Percentiles rank a stretch among this genome's conserved stretches.
phyloP scores from a whole-genome alignment of 2,888 invertebrate genomes.

The Eupelmus urozonus region DNA sequence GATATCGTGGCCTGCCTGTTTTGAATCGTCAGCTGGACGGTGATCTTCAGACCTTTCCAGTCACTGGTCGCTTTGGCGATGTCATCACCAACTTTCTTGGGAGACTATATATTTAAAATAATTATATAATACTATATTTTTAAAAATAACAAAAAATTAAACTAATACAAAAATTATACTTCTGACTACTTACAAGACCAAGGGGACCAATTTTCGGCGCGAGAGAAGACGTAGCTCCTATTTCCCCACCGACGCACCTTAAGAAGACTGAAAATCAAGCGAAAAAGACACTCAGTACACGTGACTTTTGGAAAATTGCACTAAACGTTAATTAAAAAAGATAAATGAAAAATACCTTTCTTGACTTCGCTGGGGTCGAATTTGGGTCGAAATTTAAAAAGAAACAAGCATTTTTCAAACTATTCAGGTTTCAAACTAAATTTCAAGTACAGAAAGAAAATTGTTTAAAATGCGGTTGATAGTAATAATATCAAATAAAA shows the following conservation, averaged over 20 bases:
- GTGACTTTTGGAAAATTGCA: constrained; percentile 53
- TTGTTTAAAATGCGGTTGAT: too few relatives aligned
- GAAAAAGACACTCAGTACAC: constrained; percentile 44
- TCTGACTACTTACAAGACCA: constrained; percentile 89
- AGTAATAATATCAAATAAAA: too few relatives aligned
- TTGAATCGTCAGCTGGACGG: constrained; percentile 97
- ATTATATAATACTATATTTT: too few relatives aligned
- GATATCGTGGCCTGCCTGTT: constrained; percentile 98
- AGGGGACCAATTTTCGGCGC: constrained; percentile 99
- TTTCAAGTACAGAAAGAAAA: too few relatives aligned
- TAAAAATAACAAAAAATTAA: too few relatives aligned
- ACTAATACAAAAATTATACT: constrained; percentile 7
- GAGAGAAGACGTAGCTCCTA: constrained; percentile 98
- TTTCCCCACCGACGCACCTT: constrained; percentile 99
- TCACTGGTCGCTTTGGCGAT: constrained; percentile 99
- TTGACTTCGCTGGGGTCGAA: constrained; percentile 99
- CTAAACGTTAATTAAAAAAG: neutral
- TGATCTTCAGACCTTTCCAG: constrained; percentile 99
- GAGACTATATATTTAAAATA: constrained; percentile 90
- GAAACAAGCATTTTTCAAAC: too few relatives aligned
- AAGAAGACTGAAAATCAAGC: constrained; percentile 87
- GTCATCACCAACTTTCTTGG: constrained; percentile 99
- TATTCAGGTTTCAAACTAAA: too few relatives aligned
- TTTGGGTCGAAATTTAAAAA: too few relatives aligned
- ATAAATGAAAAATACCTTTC: constrained; percentile 86